Evolutionary conservation across 2,797 vertebrate species (phyloP).

Genomic region (Ciconia nigra): DNA sequence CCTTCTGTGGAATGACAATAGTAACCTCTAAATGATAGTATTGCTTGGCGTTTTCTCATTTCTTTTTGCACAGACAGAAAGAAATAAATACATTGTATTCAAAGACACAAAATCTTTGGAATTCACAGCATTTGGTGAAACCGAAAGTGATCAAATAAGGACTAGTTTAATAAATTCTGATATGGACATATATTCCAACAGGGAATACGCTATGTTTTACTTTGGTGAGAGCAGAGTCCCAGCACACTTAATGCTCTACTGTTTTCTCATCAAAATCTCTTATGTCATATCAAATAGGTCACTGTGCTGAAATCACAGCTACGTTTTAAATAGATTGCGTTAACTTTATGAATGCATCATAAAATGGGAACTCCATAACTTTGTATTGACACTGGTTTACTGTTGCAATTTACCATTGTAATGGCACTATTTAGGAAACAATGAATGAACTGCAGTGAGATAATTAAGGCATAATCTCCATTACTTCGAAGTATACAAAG

Average conservation of each 20-base stretch:
- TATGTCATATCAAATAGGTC: not conserved
- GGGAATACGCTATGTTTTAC: not conserved
- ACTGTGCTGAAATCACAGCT: not conserved
- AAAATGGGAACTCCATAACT: constrained; percentile 34
- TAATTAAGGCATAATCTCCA: constrained; percentile 65
- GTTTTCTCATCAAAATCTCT: not conserved
- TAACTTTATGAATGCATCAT: constrained; percentile 11
- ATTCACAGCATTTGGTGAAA: not conserved
- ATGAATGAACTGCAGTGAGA: constrained; percentile 31
- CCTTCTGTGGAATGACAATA: not conserved
- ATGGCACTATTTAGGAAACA: constrained; percentile 54
- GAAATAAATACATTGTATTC: not conserved
- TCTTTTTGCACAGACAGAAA: not conserved
- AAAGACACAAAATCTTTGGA: not conserved
- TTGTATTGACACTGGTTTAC: constrained; percentile 4
- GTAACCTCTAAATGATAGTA: not conserved
- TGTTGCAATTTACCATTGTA: constrained; percentile 44
- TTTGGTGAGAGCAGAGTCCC: not conserved
- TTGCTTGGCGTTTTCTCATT: not conserved
- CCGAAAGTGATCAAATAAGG: not conserved
- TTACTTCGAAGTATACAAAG: constrained; percentile 56
- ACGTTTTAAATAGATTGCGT: not conserved
- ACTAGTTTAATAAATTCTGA: not conserved
- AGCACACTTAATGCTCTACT: not conserved
- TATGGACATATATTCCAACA: not conserved